Conservation (phyloP, 2,113 vertebrate species). For the Sphaerodactylus townsendi region DNA sequence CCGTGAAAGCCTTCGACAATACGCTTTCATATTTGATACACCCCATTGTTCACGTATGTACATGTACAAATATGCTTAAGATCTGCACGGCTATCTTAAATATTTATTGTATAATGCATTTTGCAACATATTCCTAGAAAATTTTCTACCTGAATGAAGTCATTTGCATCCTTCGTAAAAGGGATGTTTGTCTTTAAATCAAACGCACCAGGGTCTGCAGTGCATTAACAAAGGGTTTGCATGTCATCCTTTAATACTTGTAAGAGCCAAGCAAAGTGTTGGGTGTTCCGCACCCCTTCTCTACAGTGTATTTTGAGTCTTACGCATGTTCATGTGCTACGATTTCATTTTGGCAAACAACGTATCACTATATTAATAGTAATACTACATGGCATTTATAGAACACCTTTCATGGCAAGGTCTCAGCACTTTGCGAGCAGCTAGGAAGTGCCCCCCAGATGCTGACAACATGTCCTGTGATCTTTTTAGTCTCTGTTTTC, state of each 20-base stretch:
- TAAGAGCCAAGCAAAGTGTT: background rate
- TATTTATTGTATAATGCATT: background rate
- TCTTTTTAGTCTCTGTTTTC: conserved; percentile 60
- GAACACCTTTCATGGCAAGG: conserved; percentile 47
- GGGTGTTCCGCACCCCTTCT: background rate
- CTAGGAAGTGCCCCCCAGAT: conserved; percentile 60
- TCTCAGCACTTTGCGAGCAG: conserved; percentile 57
- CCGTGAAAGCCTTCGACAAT: too few species aligned
- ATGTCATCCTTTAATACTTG: background rate
- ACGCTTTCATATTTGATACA: rapidly evolving
- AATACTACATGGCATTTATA: conserved; percentile 59
- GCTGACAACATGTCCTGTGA: conserved; percentile 66
- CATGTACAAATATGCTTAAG: background rate
- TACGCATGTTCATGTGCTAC: background rate
- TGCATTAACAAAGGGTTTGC: conserved; percentile 21
- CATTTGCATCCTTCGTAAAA: background rate
- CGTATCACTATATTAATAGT: conserved; percentile 33
- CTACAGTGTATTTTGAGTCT: background rate
- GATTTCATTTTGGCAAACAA: conserved; percentile 11
- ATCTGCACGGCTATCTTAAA: too few species aligned
- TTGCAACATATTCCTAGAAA: background rate
- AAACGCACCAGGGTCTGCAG: background rate
- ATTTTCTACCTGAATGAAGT: background rate
- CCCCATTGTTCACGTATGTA: rapidly evolving
- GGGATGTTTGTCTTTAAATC: background rate